Percentiles rank a stretch among this genome's conserved stretches.
Evolutionary conservation across 2,888 invertebrate genomes (phyloP).

Genomic region (Clanis bilineata): DNA sequence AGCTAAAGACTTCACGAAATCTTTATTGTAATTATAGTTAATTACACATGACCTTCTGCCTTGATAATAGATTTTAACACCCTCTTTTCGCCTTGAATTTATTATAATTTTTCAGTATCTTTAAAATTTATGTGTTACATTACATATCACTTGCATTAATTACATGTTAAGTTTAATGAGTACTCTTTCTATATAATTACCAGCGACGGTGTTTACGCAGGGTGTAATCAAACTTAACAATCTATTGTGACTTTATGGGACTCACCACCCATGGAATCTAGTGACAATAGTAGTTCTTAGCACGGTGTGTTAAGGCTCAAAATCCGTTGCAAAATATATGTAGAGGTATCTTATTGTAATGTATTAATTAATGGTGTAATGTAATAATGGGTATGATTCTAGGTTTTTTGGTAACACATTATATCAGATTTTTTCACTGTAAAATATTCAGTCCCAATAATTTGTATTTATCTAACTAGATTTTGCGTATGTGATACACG

Average conservation of each 20-base stretch:
- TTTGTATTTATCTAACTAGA: background rate
- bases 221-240: background rate
- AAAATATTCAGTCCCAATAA: background rate
- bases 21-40: background rate
- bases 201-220: background rate
- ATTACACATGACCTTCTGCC: background rate
- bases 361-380: too few relatives aligned
- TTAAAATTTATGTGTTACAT: conserved; percentile 9
- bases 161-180: conserved; percentile 3
- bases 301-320: background rate
- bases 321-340: background rate
- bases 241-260: conserved; percentile 8
- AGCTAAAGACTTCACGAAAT: conserved; percentile 10
- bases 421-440: too few relatives aligned
- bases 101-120: conserved; percentile 5
- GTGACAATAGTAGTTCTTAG: background rate
- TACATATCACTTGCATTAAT: conserved; percentile 13
- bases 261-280: too few relatives aligned
- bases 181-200: conserved; percentile 9
- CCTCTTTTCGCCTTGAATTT: conserved; percentile 2
- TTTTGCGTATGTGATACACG: background rate
- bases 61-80: background rate
- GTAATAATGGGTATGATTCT: too few relatives aligned
- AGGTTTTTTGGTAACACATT: too few relatives aligned
- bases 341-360: too few relatives aligned